Base-by-base conservation (phyloP, 1,140 invertebrate species). In the Ceratina australensis region DNA sequence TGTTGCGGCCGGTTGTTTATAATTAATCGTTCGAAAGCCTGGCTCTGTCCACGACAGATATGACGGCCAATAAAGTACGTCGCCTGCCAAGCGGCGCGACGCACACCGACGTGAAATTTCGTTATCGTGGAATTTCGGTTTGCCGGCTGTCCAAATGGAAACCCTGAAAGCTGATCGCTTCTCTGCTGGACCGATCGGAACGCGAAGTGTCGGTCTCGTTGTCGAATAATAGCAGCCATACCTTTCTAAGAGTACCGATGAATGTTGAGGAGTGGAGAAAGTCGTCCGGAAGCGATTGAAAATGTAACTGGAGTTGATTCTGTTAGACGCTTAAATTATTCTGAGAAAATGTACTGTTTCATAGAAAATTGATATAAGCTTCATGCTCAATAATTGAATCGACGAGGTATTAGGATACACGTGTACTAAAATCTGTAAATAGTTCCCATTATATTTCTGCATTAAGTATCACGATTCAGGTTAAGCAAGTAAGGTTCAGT, bases 51-150 rank as follows among this genome's bases (percentile, higher is more conserved):
- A 72, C 85, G 86, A 90, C 90, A 92, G 90, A 91, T 90, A 91
- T 89, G 91, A 91, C 87, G 85, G 85, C 87, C 88, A 90, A 92
- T 91, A 90, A 92, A 91, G 89, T 91, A 88, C 87, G 90, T 89
- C 88, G 83, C 82, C 82, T 86, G 75, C 87, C 33, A 42, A 42
- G 33, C 33, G 33, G 33, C 33, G 89, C 86, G 88, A 89, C 84
- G 88, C 85, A 82, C 86, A 84, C 73, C 65, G 73, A 80, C 64
- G 78, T 84, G 73, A 79, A 91, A 84, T 84, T 91, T 91, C 86
- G 81, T 84, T 82, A 84, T 86, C 83, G 80, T 86, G 72, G 83
- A 85, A 83, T 80, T 87, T 80, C 79, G 78, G 84, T 86, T 81
- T 75, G 82, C 84, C 66, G 28, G 52, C 61, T 69, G 72, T 82